Evolutionary conservation across 2,113 vertebrate genomes (phyloP).

Genomic region (Sisor rabdophorus): DNA sequence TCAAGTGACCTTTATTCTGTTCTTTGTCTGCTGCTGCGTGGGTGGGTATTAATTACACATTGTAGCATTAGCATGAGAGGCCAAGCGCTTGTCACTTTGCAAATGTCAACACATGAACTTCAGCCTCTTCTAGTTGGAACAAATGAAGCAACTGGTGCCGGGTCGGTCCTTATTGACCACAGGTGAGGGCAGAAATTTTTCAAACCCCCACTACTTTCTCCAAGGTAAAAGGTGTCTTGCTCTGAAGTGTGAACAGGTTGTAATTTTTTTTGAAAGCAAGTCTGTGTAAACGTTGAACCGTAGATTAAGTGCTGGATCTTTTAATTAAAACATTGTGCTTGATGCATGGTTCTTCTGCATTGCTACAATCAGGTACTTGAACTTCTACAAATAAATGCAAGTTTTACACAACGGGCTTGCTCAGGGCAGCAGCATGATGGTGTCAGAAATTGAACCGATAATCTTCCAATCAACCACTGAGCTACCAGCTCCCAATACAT

Average conservation of each 20-base stretch:
- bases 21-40: conserved; percentile 5
- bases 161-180: background rate
- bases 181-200: background rate
- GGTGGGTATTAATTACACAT: conserved; percentile 46
- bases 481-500: no score
- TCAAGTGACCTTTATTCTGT: conserved; percentile 42
- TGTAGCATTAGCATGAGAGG: conserved; percentile 43
- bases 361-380: no score
- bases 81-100: conserved; percentile 20
- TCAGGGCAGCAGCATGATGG: no score
- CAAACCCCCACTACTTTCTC: no score
- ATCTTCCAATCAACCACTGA: no score
- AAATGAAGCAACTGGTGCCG: background rate
- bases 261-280: background rate
- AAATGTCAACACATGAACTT: conserved; percentile 45
- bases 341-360: background rate
- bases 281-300: background rate
- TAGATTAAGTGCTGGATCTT: background rate
- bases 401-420: no score
- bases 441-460: no score
- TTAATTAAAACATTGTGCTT: no score
- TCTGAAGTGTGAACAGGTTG: background rate
- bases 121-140: conserved; percentile 7
- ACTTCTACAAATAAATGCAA: no score
- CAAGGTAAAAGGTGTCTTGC: background rate